Evolutionary conservation across 2,797 vertebrate species (phyloP).

Genomic region (Liasis olivaceus): DNA sequence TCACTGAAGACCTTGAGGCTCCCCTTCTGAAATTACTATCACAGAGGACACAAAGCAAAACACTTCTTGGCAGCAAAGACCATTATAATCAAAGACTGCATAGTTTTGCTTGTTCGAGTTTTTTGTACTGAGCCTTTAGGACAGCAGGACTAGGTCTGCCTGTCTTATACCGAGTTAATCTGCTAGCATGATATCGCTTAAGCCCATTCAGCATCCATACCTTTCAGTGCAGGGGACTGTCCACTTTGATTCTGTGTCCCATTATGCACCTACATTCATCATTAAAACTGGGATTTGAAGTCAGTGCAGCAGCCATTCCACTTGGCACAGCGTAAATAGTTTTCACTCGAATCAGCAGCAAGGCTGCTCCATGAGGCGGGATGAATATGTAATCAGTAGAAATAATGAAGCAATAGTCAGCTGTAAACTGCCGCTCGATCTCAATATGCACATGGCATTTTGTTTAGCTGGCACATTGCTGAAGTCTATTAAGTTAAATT

Average conservation of each 20-base stretch:
- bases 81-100: background rate
- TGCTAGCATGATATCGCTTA: background rate
- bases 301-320: constrained; percentile 48
- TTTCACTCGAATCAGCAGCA: constrained; percentile 60
- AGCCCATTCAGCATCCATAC: background rate
- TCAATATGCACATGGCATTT: constrained; percentile 64
- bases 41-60: background rate
- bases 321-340: constrained; percentile 63
- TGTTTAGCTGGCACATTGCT: constrained; percentile 69
- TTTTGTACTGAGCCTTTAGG: background rate
- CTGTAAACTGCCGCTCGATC: constrained; percentile 67
- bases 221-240: background rate
- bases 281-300: constrained; percentile 61
- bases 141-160: background rate
- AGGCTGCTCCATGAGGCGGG: constrained; percentile 61
- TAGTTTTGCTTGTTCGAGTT: background rate
- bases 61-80: background rate
- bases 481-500: constrained; percentile 74
- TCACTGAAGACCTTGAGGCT: background rate
- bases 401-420: constrained; percentile 67
- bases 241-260: background rate
- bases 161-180: background rate
- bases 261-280: constrained; percentile 49
- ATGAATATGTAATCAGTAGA: constrained; percentile 74
- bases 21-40: background rate